Conservation (phyloP, 2,888 invertebrate genomes). For the Ectropis crepuscularia region DNA sequence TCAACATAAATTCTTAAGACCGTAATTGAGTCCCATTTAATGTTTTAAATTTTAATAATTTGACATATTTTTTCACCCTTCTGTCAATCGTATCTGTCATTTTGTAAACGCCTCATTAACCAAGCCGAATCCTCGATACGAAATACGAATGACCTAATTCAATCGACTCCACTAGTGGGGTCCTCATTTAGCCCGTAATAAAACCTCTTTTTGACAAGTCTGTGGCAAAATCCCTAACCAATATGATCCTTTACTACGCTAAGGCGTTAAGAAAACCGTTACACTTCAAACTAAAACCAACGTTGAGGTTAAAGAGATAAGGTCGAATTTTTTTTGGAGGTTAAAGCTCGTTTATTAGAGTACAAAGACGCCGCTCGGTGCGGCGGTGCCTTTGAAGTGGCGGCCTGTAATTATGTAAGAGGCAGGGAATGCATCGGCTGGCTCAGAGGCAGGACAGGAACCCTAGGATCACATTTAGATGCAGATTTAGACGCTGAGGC, state of each 20-base stretch:
- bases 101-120: slow-evolving; percentile 18
- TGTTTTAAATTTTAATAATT: too few relatives aligned
- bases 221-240: slow-evolving; percentile 85
- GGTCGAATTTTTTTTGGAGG: slow-evolving; percentile 38
- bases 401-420: slow-evolving; percentile 79
- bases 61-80: too few relatives aligned
- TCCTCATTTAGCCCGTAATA: slow-evolving; percentile 81
- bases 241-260: slow-evolving; percentile 78
- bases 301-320: slow-evolving; percentile 25
- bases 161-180: slow-evolving; percentile 65
- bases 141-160: slow-evolving; percentile 43
- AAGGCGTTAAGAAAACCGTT: slow-evolving; percentile 78
- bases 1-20: too few relatives aligned
- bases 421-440: slow-evolving; percentile 56
- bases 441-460: slow-evolving; percentile 53
- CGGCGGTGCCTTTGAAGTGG: slow-evolving; percentile 77
- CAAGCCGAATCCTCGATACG: slow-evolving; percentile 29
- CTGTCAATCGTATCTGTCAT: too few relatives aligned
- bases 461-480: slow-evolving; percentile 59
- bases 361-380: slow-evolving; percentile 77
- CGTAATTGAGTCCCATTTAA: too few relatives aligned
- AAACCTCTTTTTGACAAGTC: slow-evolving; percentile 85
- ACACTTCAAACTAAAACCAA: slow-evolving; percentile 35
- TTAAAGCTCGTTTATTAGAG: slow-evolving; percentile 73
- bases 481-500: slow-evolving; percentile 31